Evolutionary conservation across 2,797 vertebrate species (phyloP).

Genomic region (Uromys caudimaculatus): DNA sequence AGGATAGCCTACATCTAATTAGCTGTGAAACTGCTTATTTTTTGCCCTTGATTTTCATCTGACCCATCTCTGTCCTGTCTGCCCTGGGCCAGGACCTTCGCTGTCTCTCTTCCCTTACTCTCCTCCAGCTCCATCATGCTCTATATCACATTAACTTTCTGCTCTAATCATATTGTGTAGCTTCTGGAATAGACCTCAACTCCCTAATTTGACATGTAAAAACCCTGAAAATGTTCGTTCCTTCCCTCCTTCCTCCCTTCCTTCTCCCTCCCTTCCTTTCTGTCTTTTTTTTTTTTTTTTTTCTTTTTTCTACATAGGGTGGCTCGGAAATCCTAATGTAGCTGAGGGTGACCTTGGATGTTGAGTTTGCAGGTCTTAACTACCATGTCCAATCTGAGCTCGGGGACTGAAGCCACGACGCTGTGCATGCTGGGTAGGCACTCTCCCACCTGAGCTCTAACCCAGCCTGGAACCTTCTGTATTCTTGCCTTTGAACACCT

Average conservation of each 20-base stretch:
- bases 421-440: background rate
- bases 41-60: background rate
- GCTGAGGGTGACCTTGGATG: background rate
- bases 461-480: background rate
- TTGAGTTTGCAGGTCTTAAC: background rate
- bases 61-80: background rate
- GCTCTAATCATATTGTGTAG: background rate
- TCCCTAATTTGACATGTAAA: background rate
- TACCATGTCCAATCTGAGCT: background rate
- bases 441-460: background rate
- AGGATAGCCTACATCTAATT: no score
- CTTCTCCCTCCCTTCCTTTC: background rate
- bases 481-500: background rate
- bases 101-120: background rate
- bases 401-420: background rate
- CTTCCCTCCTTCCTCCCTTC: background rate
- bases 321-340: background rate
- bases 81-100: background rate
- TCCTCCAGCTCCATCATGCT: background rate
- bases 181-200: background rate
- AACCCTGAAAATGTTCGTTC: background rate
- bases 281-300: background rate
- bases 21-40: background rate
- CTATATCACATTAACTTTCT: background rate
- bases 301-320: background rate